phyloP scores from a whole-genome alignment of 2,888 invertebrate genomes.

The Laspeyria flexula region DNA sequence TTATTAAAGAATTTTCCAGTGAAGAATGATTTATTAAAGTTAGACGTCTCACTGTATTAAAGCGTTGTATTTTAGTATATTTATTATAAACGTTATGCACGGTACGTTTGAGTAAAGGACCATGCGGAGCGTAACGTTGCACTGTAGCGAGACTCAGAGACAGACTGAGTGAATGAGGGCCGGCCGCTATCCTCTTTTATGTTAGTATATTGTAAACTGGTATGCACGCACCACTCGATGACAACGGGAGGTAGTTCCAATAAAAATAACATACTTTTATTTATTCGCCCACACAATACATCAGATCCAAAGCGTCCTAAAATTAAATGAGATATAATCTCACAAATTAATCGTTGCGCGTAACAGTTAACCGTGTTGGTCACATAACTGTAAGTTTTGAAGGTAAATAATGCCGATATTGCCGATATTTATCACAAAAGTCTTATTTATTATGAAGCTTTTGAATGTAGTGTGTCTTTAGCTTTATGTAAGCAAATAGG shows the following conservation, averaged over 20 bases:
- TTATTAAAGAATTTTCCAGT: conserved; percentile 1
- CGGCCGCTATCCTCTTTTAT: conserved; percentile 81
- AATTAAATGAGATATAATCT: conserved; percentile 52
- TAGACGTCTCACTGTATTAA: conserved; percentile 27
- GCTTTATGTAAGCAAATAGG: too few relatives aligned
- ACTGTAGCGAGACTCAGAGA: conserved; percentile 58
- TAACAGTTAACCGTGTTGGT: conserved; percentile 49
- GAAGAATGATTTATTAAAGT: conserved; percentile 1
- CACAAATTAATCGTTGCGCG: conserved; percentile 48
- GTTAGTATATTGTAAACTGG: conserved; percentile 73
- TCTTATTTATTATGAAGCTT: not conserved
- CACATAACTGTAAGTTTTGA: conserved; percentile 47
- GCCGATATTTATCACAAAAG: not conserved
- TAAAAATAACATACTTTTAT: conserved; percentile 55
- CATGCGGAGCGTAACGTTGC: conserved; percentile 54
- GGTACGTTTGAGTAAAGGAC: conserved; percentile 26
- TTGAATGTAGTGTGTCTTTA: not conserved
- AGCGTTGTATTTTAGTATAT: conserved; percentile 14
- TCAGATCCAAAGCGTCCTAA: conserved; percentile 45
- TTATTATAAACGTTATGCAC: conserved; percentile 29
- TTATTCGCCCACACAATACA: conserved; percentile 54
- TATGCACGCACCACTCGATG: conserved; percentile 64
- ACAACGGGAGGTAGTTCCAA: conserved; percentile 55
- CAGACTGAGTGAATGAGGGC: conserved; percentile 76
- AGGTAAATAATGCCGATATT: conserved; percentile 19